These are phyloP conservation scores for Agonopterix subpropinquella DNA, from an alignment of 2,888 invertebrate species.

Conservation along the genomic window DNA sequence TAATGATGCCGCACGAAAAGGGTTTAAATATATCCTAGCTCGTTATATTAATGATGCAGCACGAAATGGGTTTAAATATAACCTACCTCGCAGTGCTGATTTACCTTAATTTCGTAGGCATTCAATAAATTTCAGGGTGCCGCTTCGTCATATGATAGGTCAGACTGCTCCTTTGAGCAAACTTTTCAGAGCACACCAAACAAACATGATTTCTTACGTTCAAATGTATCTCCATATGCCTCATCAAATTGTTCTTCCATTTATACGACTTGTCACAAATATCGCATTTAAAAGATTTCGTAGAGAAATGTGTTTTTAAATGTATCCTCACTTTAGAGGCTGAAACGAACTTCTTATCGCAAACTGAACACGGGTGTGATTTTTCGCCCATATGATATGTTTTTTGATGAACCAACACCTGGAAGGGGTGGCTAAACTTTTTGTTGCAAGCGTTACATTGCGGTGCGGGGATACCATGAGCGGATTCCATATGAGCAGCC, in stretches of 20 bases:
- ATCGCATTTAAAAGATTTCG: constrained; percentile 30
- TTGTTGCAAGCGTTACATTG: constrained; percentile 23
- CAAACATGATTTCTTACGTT: constrained; percentile 32
- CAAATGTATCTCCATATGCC: constrained; percentile 32
- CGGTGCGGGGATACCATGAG: constrained; percentile 21
- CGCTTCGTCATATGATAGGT: constrained; percentile 30
- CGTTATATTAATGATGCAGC: too few relatives aligned
- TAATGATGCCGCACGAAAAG: too few relatives aligned
- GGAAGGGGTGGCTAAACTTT: constrained; percentile 18
- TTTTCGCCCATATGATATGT: constrained; percentile 37
- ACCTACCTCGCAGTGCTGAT: too few relatives aligned
- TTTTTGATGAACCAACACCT: constrained; percentile 34
- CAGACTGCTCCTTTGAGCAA: constrained; percentile 33
- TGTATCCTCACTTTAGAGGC: constrained; percentile 19
- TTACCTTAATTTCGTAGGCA: too few relatives aligned
- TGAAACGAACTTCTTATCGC: constrained; percentile 22
- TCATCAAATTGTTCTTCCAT: constrained; percentile 23
- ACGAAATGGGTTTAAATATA: too few relatives aligned
- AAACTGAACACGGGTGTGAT: constrained; percentile 21
- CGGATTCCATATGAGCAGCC: constrained; percentile 23
- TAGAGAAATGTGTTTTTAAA: constrained; percentile 19
- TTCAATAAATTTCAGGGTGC: constrained; percentile 17
- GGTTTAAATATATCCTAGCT: too few relatives aligned
- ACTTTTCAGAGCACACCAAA: constrained; percentile 31
- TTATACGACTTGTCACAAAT: constrained; percentile 37